These are phyloP conservation scores for Eulemur macaco DNA, from an alignment of 2,113 vertebrate genomes.

Conservation along the genomic window DNA sequence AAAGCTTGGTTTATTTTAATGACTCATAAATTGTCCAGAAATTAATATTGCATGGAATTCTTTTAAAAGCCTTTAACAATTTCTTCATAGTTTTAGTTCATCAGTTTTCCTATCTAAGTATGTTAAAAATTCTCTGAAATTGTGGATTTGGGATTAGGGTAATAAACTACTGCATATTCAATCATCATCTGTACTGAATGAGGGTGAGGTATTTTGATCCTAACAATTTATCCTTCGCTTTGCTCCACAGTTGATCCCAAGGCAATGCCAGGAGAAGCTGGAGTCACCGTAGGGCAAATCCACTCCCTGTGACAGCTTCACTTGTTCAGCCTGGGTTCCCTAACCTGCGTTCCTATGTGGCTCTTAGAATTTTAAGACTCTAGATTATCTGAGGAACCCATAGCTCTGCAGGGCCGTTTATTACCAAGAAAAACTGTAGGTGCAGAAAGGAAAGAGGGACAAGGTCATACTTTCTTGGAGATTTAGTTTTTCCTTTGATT, in stretches of 20 bases:
- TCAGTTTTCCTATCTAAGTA: background rate
- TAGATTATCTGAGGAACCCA: background rate
- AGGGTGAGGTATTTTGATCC: background rate
- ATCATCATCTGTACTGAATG: background rate
- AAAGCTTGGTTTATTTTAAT: background rate
- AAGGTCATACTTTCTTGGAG: background rate
- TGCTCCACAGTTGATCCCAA: background rate
- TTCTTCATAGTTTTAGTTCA: background rate
- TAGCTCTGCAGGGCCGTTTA: background rate
- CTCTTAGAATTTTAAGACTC: background rate
- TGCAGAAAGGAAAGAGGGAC: background rate
- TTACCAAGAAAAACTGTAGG: background rate
- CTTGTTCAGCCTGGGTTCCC: background rate
- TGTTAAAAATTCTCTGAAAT: constrained; percentile 11
- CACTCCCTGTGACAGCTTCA: background rate
- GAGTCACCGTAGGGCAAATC: background rate
- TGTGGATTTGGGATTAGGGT: background rate
- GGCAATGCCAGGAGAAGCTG: background rate
- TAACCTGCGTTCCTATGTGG: background rate
- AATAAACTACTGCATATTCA: background rate
- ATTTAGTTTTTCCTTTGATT: background rate
- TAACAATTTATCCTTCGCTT: background rate
- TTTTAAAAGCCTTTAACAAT: background rate
- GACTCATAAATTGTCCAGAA: background rate
- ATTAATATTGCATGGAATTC: background rate